A percentile compares a stretch with the other conserved stretches of the same genome.
Conservation (phyloP, 2,113 vertebrate genomes). For the Zosterops borbonicus region DNA sequence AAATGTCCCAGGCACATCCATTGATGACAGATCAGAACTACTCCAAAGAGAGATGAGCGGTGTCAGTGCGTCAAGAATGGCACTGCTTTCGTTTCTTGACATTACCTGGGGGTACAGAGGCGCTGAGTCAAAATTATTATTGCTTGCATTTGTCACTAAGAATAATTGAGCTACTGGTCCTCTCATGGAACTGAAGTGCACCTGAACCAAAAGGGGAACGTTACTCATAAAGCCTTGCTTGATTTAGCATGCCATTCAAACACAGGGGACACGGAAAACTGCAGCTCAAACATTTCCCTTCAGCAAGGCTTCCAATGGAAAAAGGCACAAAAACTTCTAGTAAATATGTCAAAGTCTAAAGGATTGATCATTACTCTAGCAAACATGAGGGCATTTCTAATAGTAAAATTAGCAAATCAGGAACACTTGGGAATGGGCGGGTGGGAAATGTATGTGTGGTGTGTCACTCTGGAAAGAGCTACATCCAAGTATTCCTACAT, state of each 20-base stretch:
- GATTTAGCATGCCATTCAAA: constrained; percentile 60
- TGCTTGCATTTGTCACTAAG: constrained; percentile 59
- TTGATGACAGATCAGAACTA: background rate
- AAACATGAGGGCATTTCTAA: background rate
- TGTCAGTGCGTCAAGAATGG: background rate
- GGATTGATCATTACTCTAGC: background rate
- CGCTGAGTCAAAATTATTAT: constrained; percentile 25
- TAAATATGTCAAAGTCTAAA: background rate
- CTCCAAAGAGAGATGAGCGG: background rate
- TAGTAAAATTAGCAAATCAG: background rate
- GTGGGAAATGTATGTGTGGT: background rate
- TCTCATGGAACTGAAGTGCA: constrained; percentile 4
- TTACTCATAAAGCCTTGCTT: background rate
- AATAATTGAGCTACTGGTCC: constrained; percentile 1
- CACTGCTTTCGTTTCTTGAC: background rate
- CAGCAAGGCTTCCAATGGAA: background rate
- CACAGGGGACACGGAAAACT: background rate
- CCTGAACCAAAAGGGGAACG: background rate
- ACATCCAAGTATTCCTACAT: rapidly evolving
- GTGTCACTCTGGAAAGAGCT: background rate
- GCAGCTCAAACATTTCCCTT: background rate
- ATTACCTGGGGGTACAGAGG: background rate
- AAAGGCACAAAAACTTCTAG: background rate
- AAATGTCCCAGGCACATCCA: background rate
- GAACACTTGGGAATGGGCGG: rapidly evolving